These are phyloP conservation scores for Holocentrus rufus DNA, from an alignment of 2,797 vertebrate species.

Conservation along the genomic window DNA sequence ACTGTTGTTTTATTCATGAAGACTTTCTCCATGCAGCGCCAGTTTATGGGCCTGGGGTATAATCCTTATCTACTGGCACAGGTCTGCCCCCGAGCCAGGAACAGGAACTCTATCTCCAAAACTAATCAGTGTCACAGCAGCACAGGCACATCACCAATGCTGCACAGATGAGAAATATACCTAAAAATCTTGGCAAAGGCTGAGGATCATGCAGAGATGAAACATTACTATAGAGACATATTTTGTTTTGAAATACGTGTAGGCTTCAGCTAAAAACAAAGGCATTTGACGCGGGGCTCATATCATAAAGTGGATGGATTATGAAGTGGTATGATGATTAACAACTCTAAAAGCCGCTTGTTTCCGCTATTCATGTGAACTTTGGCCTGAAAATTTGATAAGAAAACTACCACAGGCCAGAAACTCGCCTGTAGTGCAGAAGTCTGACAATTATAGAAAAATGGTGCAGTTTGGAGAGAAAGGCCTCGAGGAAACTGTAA, in stretches of 20 bases:
- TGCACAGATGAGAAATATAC: not conserved
- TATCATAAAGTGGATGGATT: constrained; percentile 27
- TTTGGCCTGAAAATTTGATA: constrained; percentile 53
- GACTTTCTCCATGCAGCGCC: constrained; percentile 9
- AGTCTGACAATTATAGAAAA: not conserved
- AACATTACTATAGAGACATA: not conserved
- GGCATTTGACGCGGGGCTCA: constrained; percentile 13
- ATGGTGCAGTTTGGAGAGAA: not conserved
- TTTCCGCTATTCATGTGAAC: constrained; percentile 50
- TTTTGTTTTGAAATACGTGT: not conserved
- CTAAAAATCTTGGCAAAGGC: not conserved
- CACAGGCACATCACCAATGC: not conserved
- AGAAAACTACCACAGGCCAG: constrained; percentile 18
- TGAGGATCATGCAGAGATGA: not conserved
- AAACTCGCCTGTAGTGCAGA: not conserved
- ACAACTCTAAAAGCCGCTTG: constrained; percentile 44
- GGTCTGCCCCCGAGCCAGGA: not conserved
- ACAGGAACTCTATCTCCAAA: not conserved
- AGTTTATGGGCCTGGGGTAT: not conserved
- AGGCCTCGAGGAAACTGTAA: not conserved
- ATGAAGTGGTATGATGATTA: constrained; percentile 65
- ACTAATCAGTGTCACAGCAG: constrained; percentile 1
- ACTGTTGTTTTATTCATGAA: constrained; percentile 44
- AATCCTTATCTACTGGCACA: constrained; percentile 9
- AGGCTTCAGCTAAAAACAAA: constrained; percentile 6